Percentiles rank a stretch among this genome's conserved stretches.
These are phyloP conservation scores for Sarcoramphus papa DNA, from an alignment of 2,797 vertebrate species.

Conservation along the genomic window DNA sequence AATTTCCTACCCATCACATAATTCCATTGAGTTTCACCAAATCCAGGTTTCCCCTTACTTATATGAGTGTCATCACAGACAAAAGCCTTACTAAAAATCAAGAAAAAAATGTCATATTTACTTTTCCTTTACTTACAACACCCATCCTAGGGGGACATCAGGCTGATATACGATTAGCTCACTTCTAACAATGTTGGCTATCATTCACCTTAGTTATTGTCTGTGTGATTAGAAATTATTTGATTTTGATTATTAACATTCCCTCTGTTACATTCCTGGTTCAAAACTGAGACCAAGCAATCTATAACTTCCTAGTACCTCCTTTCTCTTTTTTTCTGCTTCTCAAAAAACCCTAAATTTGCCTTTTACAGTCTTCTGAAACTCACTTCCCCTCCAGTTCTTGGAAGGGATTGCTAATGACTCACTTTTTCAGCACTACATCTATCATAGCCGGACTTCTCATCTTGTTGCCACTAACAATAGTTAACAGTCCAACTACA, in stretches of 20 bases:
- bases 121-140: neutral
- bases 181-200: neutral
- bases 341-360: neutral
- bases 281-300: neutral
- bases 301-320: neutral
- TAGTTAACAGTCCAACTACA: neutral
- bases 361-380: neutral
- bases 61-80: neutral
- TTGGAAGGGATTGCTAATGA: neutral
- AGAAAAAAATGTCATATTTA: neutral
- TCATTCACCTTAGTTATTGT: neutral
- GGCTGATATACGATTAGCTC: neutral
- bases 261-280: neutral
- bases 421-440: neutral
- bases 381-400: neutral
- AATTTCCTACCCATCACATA: neutral
- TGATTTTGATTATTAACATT: neutral
- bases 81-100: neutral
- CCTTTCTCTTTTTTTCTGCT: neutral
- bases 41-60: neutral
- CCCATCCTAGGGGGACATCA: neutral
- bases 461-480: neutral
- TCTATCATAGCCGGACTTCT: neutral
- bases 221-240: neutral
- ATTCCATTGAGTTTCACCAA: neutral